phyloP scores from a whole-genome alignment of 2,113 vertebrate genomes.

The Hippotragus niger region DNA sequence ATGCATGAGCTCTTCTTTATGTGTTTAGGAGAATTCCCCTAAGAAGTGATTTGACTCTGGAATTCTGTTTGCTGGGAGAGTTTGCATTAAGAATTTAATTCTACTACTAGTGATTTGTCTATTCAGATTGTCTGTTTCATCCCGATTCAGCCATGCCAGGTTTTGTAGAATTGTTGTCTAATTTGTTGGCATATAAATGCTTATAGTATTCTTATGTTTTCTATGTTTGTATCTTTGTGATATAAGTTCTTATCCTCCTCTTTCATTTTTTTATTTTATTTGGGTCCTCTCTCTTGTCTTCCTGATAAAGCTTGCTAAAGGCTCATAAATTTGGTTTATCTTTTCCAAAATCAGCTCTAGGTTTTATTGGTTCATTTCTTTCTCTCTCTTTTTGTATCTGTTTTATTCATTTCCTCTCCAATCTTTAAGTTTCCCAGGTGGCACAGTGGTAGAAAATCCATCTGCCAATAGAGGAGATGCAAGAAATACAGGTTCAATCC shows the following conservation, averaged over 20 bases:
- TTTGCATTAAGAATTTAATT: background rate
- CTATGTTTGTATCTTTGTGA: background rate
- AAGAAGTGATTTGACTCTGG: background rate
- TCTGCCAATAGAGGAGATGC: background rate
- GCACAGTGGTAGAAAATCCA: background rate
- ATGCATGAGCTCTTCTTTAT: background rate
- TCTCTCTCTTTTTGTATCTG: background rate
- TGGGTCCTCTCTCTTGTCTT: background rate
- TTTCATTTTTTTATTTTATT: background rate
- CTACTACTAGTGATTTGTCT: background rate
- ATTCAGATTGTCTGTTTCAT: background rate
- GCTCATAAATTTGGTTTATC: background rate
- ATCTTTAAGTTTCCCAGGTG: background rate
- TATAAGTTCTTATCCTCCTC: background rate
- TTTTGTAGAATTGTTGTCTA: background rate
- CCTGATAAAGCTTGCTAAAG: background rate
- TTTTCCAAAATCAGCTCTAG: background rate
- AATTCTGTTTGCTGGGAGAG: background rate
- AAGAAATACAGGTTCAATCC: background rate
- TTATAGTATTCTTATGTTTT: background rate
- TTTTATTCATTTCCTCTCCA: background rate
- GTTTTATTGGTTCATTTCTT: background rate
- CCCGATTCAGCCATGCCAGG: background rate
- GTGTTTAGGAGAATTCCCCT: background rate
- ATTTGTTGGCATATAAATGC: background rate